Conservation (phyloP, 2,888 invertebrate genomes). For the Pachymerium ferrugineum region DNA sequence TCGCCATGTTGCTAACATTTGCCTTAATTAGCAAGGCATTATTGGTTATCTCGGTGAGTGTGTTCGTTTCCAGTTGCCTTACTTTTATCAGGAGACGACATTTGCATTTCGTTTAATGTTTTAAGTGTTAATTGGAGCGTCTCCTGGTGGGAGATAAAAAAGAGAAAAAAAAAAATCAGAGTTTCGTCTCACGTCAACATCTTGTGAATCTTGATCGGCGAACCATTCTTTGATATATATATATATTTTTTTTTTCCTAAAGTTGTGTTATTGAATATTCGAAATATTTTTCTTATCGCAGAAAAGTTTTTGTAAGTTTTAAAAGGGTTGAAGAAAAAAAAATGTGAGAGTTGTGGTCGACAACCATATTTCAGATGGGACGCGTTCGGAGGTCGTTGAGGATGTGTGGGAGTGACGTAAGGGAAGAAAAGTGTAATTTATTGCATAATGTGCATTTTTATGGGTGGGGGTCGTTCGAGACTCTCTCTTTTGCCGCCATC, state of each 20-base stretch:
- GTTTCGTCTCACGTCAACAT: neutral
- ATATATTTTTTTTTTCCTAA: neutral
- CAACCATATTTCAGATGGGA: constrained; percentile 17
- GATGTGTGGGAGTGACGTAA: constrained; percentile 17
- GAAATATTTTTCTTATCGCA: too few relatives aligned
- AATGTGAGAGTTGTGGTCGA: neutral
- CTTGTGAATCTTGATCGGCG: too few relatives aligned
- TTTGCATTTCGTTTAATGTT: constrained; percentile 27
- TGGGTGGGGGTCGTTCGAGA: constrained; percentile 27
- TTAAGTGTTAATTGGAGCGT: constrained; percentile 25
- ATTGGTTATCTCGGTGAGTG: constrained; percentile 29
- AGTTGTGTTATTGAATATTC: too few relatives aligned
- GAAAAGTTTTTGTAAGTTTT: too few relatives aligned
- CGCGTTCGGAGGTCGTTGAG: neutral
- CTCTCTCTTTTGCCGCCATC: constrained; percentile 26
- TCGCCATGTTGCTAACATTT: neutral
- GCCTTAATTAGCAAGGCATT: constrained; percentile 30
- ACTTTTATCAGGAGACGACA: constrained; percentile 27
- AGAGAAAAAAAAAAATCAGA: neutral
- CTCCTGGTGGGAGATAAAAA: neutral
- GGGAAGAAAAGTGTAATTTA: constrained; percentile 32
- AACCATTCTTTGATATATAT: too few relatives aligned
- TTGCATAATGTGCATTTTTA: constrained; percentile 33
- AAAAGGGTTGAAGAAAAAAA: neutral
- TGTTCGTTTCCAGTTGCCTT: constrained; percentile 23